phyloP scores from a whole-genome alignment of 2,113 vertebrate genomes.

The Dicaeum eximium region DNA sequence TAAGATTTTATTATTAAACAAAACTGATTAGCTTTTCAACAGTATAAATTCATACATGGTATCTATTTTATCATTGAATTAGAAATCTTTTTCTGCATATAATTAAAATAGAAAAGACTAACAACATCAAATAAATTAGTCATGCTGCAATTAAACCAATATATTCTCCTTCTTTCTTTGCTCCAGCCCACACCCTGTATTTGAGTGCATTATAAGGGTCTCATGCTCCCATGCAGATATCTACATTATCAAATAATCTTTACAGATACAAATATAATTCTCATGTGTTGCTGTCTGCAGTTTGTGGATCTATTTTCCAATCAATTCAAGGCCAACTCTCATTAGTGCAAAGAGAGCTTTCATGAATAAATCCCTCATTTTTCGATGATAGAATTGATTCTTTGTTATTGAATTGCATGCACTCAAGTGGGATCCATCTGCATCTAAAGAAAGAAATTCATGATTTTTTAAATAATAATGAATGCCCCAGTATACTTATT shows the following conservation, averaged over 20 bases:
- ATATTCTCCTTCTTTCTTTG: neutral
- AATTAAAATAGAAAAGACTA: neutral
- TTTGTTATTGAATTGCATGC: conserved; percentile 27
- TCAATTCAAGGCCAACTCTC: conserved; percentile 28
- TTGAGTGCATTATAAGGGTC: neutral
- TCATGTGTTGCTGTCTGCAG: neutral
- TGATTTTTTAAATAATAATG: conserved; percentile 4
- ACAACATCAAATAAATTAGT: neutral
- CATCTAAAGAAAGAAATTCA: neutral
- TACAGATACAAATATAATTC: neutral
- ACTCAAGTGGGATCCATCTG: neutral
- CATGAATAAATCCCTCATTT: conserved; percentile 49
- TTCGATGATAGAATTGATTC: conserved; percentile 31
- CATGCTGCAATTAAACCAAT: neutral
- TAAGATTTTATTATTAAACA: neutral
- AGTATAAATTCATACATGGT: neutral
- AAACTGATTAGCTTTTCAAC: neutral
- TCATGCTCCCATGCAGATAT: neutral
- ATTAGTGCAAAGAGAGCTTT: conserved; percentile 15
- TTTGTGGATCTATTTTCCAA: conserved; percentile 33
- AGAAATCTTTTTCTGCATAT: neutral
- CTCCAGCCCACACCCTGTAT: neutral
- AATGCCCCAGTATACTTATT: neutral
- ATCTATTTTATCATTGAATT: neutral
- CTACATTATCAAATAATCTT: neutral